These are phyloP conservation scores for Zophobas atratus DNA, from an alignment of 1,140 invertebrate species.

Conservation along the genomic window DNA sequence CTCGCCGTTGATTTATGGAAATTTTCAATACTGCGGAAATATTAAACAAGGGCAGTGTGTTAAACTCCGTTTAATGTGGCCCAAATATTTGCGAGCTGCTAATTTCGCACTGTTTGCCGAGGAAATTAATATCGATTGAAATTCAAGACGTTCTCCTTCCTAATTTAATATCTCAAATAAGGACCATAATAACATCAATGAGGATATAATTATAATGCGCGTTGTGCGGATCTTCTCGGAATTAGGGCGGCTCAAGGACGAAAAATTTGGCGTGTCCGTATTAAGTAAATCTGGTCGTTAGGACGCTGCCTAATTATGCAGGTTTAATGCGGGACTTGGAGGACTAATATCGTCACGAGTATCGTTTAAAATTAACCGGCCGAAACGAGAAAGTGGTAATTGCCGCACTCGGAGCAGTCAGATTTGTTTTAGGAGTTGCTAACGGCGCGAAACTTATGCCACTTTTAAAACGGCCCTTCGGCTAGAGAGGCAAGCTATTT, in stretches of 20 bases:
- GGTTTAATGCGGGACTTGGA: conserved; percentile 50
- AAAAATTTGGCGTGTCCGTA: conserved; percentile 48
- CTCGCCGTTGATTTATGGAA: neutral
- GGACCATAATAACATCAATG: conserved; percentile 7
- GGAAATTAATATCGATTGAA: conserved; percentile 12
- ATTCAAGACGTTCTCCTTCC: conserved; percentile 14
- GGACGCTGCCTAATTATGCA: conserved; percentile 52
- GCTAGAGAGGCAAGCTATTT: too few relatives aligned
- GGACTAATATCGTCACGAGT: conserved; percentile 46
- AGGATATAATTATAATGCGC: conserved; percentile 14
- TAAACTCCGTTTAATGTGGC: conserved; percentile 8
- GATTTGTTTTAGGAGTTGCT: too few relatives aligned
- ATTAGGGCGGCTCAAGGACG: conserved; percentile 12
- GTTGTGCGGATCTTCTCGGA: conserved; percentile 3
- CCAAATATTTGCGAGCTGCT: conserved; percentile 21
- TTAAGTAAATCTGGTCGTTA: conserved; percentile 54
- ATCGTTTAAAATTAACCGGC: conserved; percentile 49
- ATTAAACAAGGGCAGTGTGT: too few relatives aligned
- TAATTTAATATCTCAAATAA: conserved; percentile 5
- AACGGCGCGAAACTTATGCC: too few relatives aligned
- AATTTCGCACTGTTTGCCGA: conserved; percentile 9
- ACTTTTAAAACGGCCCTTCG: too few relatives aligned
- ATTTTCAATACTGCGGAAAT: neutral
- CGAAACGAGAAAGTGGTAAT: conserved; percentile 39
- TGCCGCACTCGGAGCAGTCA: neutral